A percentile compares a stretch with the other conserved stretches of the same genome.
Evolutionary conservation across 2,113 vertebrate genomes (phyloP).

Genomic region (Pitta sordida): DNA sequence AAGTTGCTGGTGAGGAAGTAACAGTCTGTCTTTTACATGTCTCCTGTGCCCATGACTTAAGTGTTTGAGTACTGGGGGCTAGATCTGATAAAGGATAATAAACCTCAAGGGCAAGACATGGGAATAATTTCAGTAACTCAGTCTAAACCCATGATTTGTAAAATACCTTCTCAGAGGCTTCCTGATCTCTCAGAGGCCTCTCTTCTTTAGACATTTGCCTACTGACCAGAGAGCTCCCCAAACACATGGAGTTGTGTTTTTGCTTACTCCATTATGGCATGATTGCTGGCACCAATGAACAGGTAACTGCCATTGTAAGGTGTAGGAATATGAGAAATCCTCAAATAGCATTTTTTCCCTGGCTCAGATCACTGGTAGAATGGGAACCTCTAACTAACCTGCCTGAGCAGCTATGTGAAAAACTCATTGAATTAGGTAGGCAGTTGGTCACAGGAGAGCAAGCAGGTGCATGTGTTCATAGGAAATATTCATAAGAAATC

Average conservation of each 20-base stretch:
- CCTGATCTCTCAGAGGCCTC: not conserved
- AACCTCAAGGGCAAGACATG: not conserved
- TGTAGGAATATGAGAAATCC: not conserved
- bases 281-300: not conserved
- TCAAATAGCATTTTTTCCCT: not conserved
- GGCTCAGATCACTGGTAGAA: not conserved
- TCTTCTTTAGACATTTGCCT: not conserved
- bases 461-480: not conserved
- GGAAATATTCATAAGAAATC: not conserved
- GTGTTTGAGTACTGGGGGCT: not conserved
- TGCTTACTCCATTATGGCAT: not conserved
- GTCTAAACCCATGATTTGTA: not conserved
- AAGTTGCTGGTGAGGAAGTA: not conserved
- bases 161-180: not conserved
- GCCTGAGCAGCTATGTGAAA: not conserved
- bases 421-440: not conserved
- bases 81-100: not conserved
- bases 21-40: not conserved
- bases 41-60: not conserved
- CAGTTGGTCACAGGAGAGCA: not conserved
- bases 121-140: not conserved
- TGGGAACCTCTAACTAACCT: not conserved
- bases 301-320: not conserved
- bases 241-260: not conserved
- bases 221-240: not conserved